Conservation (phyloP, 1,140 invertebrate species). For the Mycetomoellerius zeteki region DNA sequence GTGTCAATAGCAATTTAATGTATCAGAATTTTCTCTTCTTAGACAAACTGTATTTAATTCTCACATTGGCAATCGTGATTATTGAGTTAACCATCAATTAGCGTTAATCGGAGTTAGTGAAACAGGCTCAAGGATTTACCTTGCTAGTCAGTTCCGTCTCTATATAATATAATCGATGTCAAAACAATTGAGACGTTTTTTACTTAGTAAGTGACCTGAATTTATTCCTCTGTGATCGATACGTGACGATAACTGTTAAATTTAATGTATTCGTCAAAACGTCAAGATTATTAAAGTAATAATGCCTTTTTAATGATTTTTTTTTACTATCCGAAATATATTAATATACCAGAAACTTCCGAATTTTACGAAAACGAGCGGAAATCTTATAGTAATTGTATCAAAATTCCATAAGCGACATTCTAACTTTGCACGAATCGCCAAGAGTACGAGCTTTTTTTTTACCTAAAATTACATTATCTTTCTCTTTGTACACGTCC, state of each 20-base stretch:
- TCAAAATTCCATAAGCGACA: neutral
- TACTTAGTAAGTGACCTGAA: neutral
- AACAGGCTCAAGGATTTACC: neutral
- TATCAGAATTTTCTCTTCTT: too few relatives aligned
- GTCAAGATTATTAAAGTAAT: neutral
- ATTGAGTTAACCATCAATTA: too few relatives aligned
- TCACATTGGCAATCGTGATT: too few relatives aligned
- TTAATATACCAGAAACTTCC: neutral
- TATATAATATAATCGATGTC: neutral
- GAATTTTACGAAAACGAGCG: neutral
- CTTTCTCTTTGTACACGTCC: neutral
- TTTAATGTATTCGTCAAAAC: neutral
- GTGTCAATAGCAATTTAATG: too few relatives aligned
- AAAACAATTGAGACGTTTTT: neutral
- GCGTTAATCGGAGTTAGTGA: too few relatives aligned
- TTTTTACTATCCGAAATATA: neutral
- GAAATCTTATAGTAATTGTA: neutral
- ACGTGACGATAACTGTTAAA: neutral
- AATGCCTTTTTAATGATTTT: neutral
- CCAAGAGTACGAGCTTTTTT: neutral
- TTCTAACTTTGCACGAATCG: neutral
- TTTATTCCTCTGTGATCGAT: neutral
- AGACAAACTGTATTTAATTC: too few relatives aligned
- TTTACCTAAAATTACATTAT: constrained; percentile 21
- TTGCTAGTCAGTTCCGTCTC: neutral